These are phyloP conservation scores for Bagarius yarrelli DNA, from an alignment of 2,113 vertebrate species.

Conservation along the genomic window DNA sequence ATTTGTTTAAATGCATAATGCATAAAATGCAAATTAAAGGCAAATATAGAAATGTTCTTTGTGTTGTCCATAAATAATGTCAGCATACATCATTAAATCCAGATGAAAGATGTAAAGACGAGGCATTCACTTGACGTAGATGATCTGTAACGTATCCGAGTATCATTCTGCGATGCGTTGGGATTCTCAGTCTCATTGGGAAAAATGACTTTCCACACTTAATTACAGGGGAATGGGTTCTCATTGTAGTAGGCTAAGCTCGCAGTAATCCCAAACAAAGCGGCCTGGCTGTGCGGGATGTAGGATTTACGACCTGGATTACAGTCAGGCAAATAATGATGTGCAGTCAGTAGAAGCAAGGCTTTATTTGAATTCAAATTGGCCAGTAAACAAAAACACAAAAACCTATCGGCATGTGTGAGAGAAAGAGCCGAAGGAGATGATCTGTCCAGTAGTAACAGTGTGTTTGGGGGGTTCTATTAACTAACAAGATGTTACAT, in stretches of 20 bases:
- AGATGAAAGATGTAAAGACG: constrained; percentile 4
- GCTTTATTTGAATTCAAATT: constrained; percentile 99
- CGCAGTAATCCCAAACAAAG: constrained; percentile 99
- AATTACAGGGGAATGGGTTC: constrained; percentile 96
- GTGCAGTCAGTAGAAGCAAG: constrained; percentile 92
- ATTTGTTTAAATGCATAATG: neutral
- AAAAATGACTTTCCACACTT: constrained; percentile 97
- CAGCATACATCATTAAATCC: constrained; percentile 12
- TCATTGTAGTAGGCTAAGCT: constrained; percentile 99
- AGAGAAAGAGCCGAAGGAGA: constrained; percentile 68
- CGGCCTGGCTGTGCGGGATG: constrained; percentile 91
- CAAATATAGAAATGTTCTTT: neutral
- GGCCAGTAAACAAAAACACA: constrained; percentile 98
- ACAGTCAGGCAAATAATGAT: constrained; percentile 90
- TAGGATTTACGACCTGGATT: constrained; percentile 92
- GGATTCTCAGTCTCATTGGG: constrained; percentile 84
- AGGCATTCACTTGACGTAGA: neutral
- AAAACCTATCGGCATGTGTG: constrained; percentile 87
- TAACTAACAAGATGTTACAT: constrained; percentile 24
- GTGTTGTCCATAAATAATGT: neutral
- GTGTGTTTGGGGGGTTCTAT: constrained; percentile 23
- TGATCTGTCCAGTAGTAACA: constrained; percentile 72
- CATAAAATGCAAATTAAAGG: too few relatives aligned
- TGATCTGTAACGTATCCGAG: constrained; percentile 36
- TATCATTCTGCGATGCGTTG: constrained; percentile 70